A percentile compares a stretch with the other conserved stretches of the same genome.
These are phyloP conservation scores for Corydoras maculifer DNA, from an alignment of 2,113 vertebrate genomes.

Conservation along the genomic window DNA sequence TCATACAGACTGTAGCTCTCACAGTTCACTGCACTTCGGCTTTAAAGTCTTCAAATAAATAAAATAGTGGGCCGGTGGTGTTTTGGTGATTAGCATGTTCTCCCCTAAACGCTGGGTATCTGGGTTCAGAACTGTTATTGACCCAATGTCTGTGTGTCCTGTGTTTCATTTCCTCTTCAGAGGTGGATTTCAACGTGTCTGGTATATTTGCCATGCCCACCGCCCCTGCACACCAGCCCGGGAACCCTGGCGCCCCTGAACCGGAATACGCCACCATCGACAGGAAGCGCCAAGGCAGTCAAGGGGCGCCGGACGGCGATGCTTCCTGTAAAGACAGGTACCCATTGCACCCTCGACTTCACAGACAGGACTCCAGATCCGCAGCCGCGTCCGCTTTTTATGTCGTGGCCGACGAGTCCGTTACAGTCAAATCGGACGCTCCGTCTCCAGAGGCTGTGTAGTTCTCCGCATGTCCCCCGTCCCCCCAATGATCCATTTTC, in stretches of 20 bases:
- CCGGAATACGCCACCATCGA: slow-evolving; percentile 73
- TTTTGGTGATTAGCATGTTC: too few species aligned
- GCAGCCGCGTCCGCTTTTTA: slow-evolving; percentile 61
- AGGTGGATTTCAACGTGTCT: slow-evolving; percentile 95
- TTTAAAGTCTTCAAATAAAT: too few species aligned
- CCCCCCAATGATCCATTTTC: background rate
- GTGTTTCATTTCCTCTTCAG: slow-evolving; percentile 52
- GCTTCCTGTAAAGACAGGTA: slow-evolving; percentile 90
- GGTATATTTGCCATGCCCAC: slow-evolving; percentile 80
- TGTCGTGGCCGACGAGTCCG: slow-evolving; percentile 65
- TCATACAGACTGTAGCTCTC: too few species aligned
- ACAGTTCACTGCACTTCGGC: too few species aligned
- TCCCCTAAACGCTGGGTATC: too few species aligned
- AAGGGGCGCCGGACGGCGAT: slow-evolving; percentile 78
- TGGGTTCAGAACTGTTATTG: too few species aligned
- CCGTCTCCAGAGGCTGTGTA: slow-evolving; percentile 38
- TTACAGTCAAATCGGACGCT: slow-evolving; percentile 62
- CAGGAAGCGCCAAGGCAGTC: slow-evolving; percentile 82
- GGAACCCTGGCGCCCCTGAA: slow-evolving; percentile 63
- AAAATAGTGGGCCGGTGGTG: too few species aligned
- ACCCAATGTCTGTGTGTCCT: too few species aligned
- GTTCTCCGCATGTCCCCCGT: slow-evolving; percentile 4
- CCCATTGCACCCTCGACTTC: slow-evolving; percentile 56
- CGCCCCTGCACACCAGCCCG: slow-evolving; percentile 64
- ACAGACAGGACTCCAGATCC: slow-evolving; percentile 62